phyloP scores from a whole-genome alignment of 2,113 vertebrate species.

The Symphodus melops region DNA sequence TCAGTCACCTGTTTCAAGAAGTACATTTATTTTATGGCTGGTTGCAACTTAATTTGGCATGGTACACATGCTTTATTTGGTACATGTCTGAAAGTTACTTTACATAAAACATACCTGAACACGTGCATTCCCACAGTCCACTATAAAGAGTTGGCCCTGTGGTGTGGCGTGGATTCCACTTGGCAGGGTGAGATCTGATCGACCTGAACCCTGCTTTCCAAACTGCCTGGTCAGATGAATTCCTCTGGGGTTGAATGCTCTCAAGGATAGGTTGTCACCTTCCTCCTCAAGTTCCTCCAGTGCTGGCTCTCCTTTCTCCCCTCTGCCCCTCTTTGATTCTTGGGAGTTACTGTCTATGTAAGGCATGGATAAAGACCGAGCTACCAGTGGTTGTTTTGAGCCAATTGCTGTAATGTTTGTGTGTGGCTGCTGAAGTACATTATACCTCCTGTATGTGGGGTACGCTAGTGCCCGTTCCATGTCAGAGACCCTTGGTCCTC shows the following conservation, averaged over 20 bases:
- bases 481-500: slow-evolving; percentile 16
- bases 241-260: slow-evolving; percentile 28
- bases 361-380: slow-evolving; percentile 76
- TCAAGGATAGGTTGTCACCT: slow-evolving; percentile 21
- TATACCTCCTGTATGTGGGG: slow-evolving; percentile 36
- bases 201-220: slow-evolving; percentile 85
- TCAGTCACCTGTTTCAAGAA: slow-evolving; percentile 79
- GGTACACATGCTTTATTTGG: neutral
- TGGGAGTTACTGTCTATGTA: slow-evolving; percentile 68
- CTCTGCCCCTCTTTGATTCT: slow-evolving; percentile 56
- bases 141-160: slow-evolving; percentile 83
- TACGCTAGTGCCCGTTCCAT: slow-evolving; percentile 30
- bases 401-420: slow-evolving; percentile 15
- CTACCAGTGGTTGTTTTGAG: slow-evolving; percentile 38
- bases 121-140: slow-evolving; percentile 86
- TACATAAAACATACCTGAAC: slow-evolving; percentile 71
- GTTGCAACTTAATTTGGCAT: neutral
- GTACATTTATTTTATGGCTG: slow-evolving; percentile 10
- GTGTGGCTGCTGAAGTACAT: slow-evolving; percentile 38
- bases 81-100: neutral
- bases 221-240: slow-evolving; percentile 77
- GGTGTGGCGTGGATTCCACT: slow-evolving; percentile 81
- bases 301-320: slow-evolving; percentile 55
- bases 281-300: slow-evolving; percentile 69
- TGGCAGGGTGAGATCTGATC: slow-evolving; percentile 83